Evolutionary conservation across 2,113 vertebrate species (phyloP).

Genomic region (Delphinus delphis): DNA sequence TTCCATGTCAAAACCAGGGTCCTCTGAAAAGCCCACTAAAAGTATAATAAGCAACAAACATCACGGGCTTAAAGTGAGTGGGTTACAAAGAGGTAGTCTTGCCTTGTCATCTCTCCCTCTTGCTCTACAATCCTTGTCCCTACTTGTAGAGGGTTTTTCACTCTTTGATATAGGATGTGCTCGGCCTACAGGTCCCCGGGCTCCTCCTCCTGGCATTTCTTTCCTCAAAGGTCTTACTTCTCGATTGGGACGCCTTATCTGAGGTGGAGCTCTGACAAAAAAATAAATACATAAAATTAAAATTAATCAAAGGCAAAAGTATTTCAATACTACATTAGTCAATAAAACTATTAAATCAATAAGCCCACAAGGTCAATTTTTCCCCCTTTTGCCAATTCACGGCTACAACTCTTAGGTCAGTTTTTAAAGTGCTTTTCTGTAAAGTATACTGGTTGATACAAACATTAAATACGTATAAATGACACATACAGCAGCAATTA

Average conservation of each 20-base stretch:
- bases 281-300: not conserved
- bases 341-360: not conserved
- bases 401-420: not conserved
- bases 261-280: conserved; percentile 86
- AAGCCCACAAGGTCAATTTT: not conserved
- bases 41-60: not conserved
- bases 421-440: not conserved
- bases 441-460: not conserved
- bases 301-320: conserved; percentile 40
- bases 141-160: conserved; percentile 84
- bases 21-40: not conserved
- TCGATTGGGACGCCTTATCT: conserved; percentile 89
- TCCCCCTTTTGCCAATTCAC: not conserved
- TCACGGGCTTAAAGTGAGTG: not conserved
- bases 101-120: conserved; percentile 94
- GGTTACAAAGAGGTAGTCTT: not conserved
- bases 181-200: conserved; percentile 86
- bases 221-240: conserved; percentile 90
- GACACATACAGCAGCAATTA: not conserved
- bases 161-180: conserved; percentile 85
- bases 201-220: conserved; percentile 90
- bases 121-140: conserved; percentile 84
- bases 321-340: not conserved
- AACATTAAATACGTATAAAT: conserved; percentile 1
- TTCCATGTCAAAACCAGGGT: not conserved